Base-by-base conservation (phyloP, 2,797 vertebrate species). In the Danionella dracula region DNA sequence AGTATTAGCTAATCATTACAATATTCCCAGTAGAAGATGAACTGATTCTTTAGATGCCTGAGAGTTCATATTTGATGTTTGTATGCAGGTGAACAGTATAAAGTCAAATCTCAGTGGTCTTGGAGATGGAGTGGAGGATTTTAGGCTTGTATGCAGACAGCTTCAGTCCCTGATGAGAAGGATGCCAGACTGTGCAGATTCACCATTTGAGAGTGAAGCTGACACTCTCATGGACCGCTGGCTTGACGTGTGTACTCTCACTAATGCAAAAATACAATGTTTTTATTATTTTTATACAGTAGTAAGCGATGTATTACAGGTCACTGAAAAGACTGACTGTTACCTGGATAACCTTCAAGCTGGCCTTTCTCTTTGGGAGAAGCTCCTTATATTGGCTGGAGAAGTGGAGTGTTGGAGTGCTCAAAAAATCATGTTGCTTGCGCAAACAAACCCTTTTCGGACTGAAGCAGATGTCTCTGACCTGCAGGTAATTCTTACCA, bases 151-250 rank as follows among this genome's bases (percentile, higher is more conserved):
- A 73, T 94, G 93, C 73, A 91, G 93, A 80, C 93, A 92, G 68
- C 88, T 98, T 49, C 93, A 95, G 49, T 84, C 86, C 78, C 88
- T 91, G 57, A 86, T 97, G 12, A 91, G 88, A 71, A 90, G 86
- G 79, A 87, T 93, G 79, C 90, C 89, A 45, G 84, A 82, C 63
- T 93, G 90, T 77, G 81, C 81, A 57, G 78, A 85, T 1, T 65
- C 88, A 23, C 88, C 89, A 0, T 98, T 93, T 20, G 91, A 97
- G 79, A 85, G 79, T 0, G 96, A 97, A 70, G 92, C 93, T 8
- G 92, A 95, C 51, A 21, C 83, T 55, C 84, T 97, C 48, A 90
- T 94, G 89, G 95, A 98, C 81, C 88, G 87, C 82, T 98, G 95
- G 94, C 87, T 98, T 76, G 95, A 98, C 84, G 95, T 97, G 87